Evolutionary conservation across 2,888 invertebrate species (phyloP).

Genomic region (Nematopogon swammerdamellus): DNA sequence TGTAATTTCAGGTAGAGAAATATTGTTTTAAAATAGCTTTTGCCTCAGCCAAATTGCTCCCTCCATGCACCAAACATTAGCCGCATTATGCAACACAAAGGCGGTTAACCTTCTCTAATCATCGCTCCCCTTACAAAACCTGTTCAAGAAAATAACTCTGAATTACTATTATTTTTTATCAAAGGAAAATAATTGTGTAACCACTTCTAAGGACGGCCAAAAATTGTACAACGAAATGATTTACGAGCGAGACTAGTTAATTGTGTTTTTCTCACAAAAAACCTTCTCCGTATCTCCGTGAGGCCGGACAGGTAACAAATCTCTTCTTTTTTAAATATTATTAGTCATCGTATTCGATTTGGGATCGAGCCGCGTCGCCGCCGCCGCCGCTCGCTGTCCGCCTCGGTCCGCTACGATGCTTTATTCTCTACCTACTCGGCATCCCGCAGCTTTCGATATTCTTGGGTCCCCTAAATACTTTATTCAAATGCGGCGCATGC

Average conservation of each 20-base stretch:
- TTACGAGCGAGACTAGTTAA: conserved; percentile 45
- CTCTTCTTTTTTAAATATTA: conserved; percentile 54
- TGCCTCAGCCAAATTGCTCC: too few species aligned
- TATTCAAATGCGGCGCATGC: conserved; percentile 45
- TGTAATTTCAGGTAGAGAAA: too few species aligned
- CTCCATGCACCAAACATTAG: too few species aligned
- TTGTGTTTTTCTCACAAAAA: conserved; percentile 52
- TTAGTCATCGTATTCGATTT: conserved; percentile 56
- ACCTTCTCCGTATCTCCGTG: conserved; percentile 41
- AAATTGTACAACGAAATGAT: conserved; percentile 39
- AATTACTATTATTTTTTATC: conserved; percentile 31
- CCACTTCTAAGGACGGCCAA: conserved; percentile 29
- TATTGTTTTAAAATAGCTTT: too few species aligned
- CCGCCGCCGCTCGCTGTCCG: conserved; percentile 3
- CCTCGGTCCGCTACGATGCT: conserved; percentile 37
- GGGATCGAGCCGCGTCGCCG: conserved; percentile 33
- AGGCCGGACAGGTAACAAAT: conserved; percentile 56
- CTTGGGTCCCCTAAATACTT: conserved; percentile 49
- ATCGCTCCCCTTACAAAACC: conserved; percentile 22
- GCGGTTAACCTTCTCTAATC: conserved; percentile 27
- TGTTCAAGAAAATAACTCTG: conserved; percentile 20
- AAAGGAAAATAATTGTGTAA: conserved; percentile 42
- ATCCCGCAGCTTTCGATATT: conserved; percentile 46
- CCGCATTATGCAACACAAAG: conserved; percentile 3
- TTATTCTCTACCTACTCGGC: conserved; percentile 57